phyloP scores from a whole-genome alignment of 2,113 vertebrate genomes.

The Daphoenositta chrysoptera region DNA sequence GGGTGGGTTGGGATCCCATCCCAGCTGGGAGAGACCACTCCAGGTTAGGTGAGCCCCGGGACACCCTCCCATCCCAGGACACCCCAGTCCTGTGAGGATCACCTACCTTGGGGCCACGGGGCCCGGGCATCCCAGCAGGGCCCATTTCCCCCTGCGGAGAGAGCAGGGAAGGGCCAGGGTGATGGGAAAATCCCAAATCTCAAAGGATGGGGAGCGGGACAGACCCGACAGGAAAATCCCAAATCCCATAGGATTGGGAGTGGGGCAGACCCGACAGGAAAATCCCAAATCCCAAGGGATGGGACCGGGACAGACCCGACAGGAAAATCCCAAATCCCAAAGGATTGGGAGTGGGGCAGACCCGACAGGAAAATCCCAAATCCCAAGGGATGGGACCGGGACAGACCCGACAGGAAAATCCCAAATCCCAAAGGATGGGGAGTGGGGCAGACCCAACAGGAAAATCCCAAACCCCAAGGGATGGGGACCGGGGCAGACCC shows the following conservation, averaged over 20 bases:
- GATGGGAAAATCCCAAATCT: background rate
- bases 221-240: background rate
- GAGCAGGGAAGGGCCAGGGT: background rate
- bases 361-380: too few species aligned
- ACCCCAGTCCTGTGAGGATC: rapidly evolving
- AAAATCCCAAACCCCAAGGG: background rate
- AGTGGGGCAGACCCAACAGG: too few species aligned
- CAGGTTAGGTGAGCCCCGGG: rapidly evolving
- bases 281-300: too few species aligned
- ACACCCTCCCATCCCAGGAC: background rate
- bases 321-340: too few species aligned
- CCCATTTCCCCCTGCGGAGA: constrained; percentile 81
- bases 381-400: rapidly evolving
- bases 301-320: background rate
- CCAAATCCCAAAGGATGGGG: too few species aligned
- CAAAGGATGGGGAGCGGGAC: rapidly evolving
- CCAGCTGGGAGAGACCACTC: background rate
- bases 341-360: too few species aligned
- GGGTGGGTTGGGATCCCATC: background rate
- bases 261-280: too few species aligned
- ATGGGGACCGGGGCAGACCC: rapidly evolving
- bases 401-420: background rate
- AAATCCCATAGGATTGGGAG: background rate
- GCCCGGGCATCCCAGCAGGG: constrained; percentile 72
- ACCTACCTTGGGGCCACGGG: constrained; percentile 76